Conservation (phyloP, 2,797 vertebrate species). For the Neolamprologus multifasciatus region DNA sequence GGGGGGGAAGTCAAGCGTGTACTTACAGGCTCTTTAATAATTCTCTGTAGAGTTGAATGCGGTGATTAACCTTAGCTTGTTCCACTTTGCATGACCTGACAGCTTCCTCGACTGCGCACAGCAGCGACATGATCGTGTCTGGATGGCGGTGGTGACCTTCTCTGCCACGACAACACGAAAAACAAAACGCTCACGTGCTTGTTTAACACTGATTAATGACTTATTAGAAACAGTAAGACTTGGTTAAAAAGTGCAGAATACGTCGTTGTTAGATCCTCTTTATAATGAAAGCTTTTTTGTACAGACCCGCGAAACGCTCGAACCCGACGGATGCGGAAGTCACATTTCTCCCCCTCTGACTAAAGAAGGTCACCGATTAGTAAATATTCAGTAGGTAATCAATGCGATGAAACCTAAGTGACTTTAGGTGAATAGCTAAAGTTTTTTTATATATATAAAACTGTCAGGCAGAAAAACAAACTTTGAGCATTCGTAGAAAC, state of each 20-base stretch:
- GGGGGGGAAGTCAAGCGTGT: rapidly evolving
- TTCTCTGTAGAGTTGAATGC: slow-evolving; percentile 45
- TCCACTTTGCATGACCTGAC: slow-evolving; percentile 58
- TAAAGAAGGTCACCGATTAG: background rate
- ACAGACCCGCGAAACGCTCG: slow-evolving; percentile 22
- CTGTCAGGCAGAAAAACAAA: background rate
- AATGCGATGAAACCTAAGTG: background rate
- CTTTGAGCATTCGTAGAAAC: background rate
- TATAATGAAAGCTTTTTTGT: background rate
- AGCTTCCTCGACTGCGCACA: slow-evolving; percentile 38
- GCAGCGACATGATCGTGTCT: slow-evolving; percentile 52
- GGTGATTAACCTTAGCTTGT: slow-evolving; percentile 53
- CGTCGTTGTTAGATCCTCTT: background rate
- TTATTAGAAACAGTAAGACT: background rate
- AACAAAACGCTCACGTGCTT: background rate
- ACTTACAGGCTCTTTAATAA: slow-evolving; percentile 68
- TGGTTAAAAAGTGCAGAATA: background rate
- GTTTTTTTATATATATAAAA: background rate
- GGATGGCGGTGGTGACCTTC: background rate
- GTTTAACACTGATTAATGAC: background rate
- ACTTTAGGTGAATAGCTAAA: background rate
- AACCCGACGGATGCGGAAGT: slow-evolving; percentile 51
- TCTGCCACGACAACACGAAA: background rate
- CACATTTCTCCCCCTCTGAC: background rate
- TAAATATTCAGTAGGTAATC: background rate